Evolutionary conservation across 1,140 invertebrate species (phyloP), one percentile per base, ranked within the genome.

Genomic region (Drosophila bocqueti): DNA sequence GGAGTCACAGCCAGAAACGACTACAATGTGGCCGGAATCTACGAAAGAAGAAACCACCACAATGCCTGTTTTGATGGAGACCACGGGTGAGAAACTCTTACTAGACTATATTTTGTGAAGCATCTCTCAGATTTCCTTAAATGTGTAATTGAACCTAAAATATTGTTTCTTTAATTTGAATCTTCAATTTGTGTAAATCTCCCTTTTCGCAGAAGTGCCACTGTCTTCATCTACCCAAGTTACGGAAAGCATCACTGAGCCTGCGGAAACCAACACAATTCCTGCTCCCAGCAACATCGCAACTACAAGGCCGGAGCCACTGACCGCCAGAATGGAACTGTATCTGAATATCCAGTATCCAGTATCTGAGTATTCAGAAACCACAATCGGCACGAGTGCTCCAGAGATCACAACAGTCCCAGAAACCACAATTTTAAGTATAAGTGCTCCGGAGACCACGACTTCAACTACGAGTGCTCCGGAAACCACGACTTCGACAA

Each of bases 21-120:
- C 47, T 7, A 73, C 71, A 15, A 18, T 31, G 4, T 9, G 34
- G 18, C 47, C 47, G 8, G 16, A 13, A 29, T 2, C 24, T 13
- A 18, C 8, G 11, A 55, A 52, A 31, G 24, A 18, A 8, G 42
- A 43, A 24, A 16, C 11, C 40, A 42, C 46, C 13, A 74, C 42
- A 5, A 34, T 26, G 16, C 9, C 34, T 15, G n/a, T 9, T 4
- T 7, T 16, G 2, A 16, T 40, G n/a, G 26, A 75, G 7, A 47
- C 26, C 11, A 63, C 68, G 47, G 69, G 67, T 74, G 4, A n/a
- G 63, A 31, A 36, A 11, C 9, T 31, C 31, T 13, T 29, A 49
- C 15, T 16, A 52, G 34, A 31, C 6, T 15, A 29, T 29, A 16
- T 34, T n/a, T 16, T 11, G 2, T 2, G 34, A 36, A 5, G 21